A percentile compares a stretch with the other conserved stretches of the same genome.
phyloP scores from a whole-genome alignment of 2,113 vertebrate genomes.

The Mustela nigripes region DNA sequence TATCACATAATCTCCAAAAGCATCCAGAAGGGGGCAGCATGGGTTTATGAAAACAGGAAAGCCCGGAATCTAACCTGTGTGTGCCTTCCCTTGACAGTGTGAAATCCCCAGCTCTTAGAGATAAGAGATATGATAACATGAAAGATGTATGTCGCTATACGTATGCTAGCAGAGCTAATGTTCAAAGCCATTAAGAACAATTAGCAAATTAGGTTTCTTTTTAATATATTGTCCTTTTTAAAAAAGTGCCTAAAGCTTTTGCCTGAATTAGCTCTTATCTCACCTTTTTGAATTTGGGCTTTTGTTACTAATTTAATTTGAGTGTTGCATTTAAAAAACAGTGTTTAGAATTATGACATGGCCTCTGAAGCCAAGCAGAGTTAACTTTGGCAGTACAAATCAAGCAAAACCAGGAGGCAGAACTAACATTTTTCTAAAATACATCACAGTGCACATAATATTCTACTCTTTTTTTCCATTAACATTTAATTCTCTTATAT shows the following conservation, averaged over 20 bases:
- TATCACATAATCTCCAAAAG: not conserved
- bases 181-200: not conserved
- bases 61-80: not conserved
- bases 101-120: not conserved
- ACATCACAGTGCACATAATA: not conserved
- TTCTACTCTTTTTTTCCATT: slow-evolving; percentile 18
- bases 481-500: not conserved
- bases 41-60: not conserved
- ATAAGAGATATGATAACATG: not conserved
- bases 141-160: not conserved
- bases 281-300: not conserved
- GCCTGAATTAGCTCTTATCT: not conserved
- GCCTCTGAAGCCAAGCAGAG: not conserved
- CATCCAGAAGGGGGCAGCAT: slow-evolving; percentile 81
- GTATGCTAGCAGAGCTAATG: not conserved
- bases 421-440: not conserved
- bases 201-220: not conserved
- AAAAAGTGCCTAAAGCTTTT: not conserved
- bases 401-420: not conserved
- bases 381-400: slow-evolving; percentile 3
- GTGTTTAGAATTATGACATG: not conserved
- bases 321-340: slow-evolving; percentile 17
- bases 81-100: not conserved
- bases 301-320: slow-evolving; percentile 28
- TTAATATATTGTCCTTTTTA: not conserved